Percentiles rank a stretch among this genome's conserved stretches.
phyloP scores from a whole-genome alignment of 1,140 invertebrate genomes.

The Drosophila neocordata region DNA sequence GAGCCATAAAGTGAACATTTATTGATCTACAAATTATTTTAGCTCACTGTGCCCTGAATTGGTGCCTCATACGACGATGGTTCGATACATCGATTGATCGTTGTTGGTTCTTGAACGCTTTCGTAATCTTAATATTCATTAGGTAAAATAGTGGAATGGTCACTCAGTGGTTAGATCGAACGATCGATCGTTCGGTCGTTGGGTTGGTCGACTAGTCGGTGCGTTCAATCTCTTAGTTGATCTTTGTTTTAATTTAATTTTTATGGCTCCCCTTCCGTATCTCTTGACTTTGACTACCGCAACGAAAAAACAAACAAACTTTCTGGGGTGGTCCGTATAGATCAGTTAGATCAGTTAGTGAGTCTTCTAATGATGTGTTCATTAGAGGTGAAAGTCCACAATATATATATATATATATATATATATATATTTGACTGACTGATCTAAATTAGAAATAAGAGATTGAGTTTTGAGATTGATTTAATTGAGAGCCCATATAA shows the following conservation, averaged over 20 bases:
- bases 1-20: constrained; percentile 81
- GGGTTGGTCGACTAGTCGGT: constrained; percentile 36
- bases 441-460: constrained; percentile 45
- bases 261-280: constrained; percentile 39
- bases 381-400: constrained; percentile 65
- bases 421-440: too few species aligned
- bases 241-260: constrained; percentile 68
- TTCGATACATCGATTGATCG: constrained; percentile 7
- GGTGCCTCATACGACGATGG: not conserved
- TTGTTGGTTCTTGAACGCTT: constrained; percentile 28
- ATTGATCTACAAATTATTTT: constrained; percentile 82
- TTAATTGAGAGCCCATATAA: constrained; percentile 79
- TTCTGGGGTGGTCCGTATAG: constrained; percentile 56
- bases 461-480: constrained; percentile 51
- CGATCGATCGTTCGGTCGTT: constrained; percentile 31
- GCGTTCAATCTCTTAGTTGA: constrained; percentile 25
- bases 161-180: constrained; percentile 40
- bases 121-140: constrained; percentile 77
- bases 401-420: too few species aligned
- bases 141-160: constrained; percentile 44
- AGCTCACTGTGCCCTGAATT: constrained; percentile 19
- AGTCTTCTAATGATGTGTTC: constrained; percentile 46
- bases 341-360: constrained; percentile 22
- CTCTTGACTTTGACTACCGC: constrained; percentile 42
- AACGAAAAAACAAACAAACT: constrained; percentile 38